phyloP scores from a whole-genome alignment of 2,888 invertebrate genomes.

The Sphaerophoria rueppellii region DNA sequence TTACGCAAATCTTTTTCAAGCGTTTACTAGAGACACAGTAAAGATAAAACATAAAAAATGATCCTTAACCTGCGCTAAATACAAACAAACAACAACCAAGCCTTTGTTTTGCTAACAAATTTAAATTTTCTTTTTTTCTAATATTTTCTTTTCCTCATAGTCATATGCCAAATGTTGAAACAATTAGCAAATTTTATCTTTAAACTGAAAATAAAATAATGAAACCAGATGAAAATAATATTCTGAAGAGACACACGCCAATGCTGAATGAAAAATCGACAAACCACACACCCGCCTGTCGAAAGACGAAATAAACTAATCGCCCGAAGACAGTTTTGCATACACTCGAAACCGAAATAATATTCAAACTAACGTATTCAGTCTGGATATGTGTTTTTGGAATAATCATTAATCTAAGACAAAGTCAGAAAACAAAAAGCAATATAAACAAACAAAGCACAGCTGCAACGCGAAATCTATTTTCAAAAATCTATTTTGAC shows the following conservation, averaged over 20 bases:
- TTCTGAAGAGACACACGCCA: constrained; percentile 20
- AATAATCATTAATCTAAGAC: constrained; percentile 18
- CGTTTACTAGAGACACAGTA: too few species aligned
- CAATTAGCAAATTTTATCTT: constrained; percentile 10
- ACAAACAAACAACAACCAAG: too few species aligned
- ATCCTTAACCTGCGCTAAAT: too few species aligned
- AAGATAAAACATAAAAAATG: too few species aligned
- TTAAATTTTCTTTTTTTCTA: not conserved
- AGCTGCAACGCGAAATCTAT: constrained; percentile 7
- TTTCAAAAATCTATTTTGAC: not conserved
- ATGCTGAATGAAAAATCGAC: not conserved
- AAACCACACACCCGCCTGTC: constrained; percentile 25
- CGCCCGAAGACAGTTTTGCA: not conserved
- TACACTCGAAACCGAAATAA: constrained; percentile 25
- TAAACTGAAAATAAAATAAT: not conserved
- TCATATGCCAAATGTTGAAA: constrained; percentile 1
- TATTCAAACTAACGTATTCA: not conserved
- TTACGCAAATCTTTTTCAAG: too few species aligned
- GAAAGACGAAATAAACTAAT: constrained; percentile 24
- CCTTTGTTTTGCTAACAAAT: too few species aligned
- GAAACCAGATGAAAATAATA: not conserved
- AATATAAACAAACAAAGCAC: not conserved
- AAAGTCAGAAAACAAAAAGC: constrained; percentile 15
- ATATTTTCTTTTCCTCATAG: constrained; percentile 2
- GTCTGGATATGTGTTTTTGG: not conserved